Conservation (phyloP, 2,113 vertebrate species). For the Oryzias melastigma region DNA sequence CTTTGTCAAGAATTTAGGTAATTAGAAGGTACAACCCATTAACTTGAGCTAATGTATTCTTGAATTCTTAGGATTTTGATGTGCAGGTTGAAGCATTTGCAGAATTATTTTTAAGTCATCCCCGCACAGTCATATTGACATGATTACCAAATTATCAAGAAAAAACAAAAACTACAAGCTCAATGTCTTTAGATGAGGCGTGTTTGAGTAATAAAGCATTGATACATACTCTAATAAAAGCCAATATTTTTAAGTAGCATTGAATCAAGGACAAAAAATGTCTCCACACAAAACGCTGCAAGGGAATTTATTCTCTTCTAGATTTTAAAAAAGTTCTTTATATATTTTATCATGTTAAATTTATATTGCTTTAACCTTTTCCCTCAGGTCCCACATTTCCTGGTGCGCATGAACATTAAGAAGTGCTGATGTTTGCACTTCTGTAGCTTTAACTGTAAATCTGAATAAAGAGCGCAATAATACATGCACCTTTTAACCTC, state of each 20-base stretch:
- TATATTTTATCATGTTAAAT: slow-evolving; percentile 52
- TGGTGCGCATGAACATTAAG: slow-evolving; percentile 39
- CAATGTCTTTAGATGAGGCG: too few relatives aligned
- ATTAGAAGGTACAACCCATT: slow-evolving; percentile 11
- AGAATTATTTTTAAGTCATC: background rate
- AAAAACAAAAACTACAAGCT: too few relatives aligned
- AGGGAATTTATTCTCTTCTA: too few relatives aligned
- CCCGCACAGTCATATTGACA: too few relatives aligned
- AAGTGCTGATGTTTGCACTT: slow-evolving; percentile 68
- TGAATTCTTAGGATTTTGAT: too few relatives aligned
- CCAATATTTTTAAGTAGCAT: too few relatives aligned
- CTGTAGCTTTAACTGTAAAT: slow-evolving; percentile 46
- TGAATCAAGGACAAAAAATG: too few relatives aligned
- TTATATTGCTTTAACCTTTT: slow-evolving; percentile 68
- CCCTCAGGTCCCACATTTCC: slow-evolving; percentile 44
- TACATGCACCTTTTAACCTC: slow-evolving; percentile 40
- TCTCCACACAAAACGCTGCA: too few relatives aligned
- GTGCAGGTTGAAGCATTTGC: background rate
- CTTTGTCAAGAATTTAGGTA: slow-evolving; percentile 9
- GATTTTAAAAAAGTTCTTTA: background rate
- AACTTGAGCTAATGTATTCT: slow-evolving; percentile 5
- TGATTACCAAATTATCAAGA: too few relatives aligned
- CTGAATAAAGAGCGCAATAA: slow-evolving; percentile 22
- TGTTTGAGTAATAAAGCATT: background rate
- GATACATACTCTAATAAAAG: background rate